phyloP scores from a whole-genome alignment of 1,140 invertebrate genomes.

The Calliopsis andreniformis region DNA sequence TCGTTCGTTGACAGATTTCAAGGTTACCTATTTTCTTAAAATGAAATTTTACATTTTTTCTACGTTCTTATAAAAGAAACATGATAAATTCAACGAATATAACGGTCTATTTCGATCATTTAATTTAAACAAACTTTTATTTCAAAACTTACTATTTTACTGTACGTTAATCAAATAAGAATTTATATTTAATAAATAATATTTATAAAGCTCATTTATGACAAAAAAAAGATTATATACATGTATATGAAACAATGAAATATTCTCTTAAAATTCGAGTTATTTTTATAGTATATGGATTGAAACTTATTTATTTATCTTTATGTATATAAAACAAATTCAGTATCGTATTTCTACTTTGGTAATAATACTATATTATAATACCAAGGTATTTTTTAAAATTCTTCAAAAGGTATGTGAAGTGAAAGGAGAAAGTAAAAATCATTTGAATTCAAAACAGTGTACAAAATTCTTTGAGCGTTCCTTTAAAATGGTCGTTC shows the following conservation, averaged over 20 bases:
- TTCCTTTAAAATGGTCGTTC: constrained; percentile 62
- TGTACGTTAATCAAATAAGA: too few species aligned
- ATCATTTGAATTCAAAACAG: constrained; percentile 48
- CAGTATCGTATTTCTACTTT: neutral
- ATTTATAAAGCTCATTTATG: neutral
- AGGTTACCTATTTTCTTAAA: too few species aligned
- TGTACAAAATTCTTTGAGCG: constrained; percentile 49
- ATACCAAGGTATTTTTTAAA: neutral
- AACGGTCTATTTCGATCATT: too few species aligned
- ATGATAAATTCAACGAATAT: too few species aligned
- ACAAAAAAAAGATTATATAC: constrained; percentile 1
- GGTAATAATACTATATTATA: neutral
- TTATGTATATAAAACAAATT: neutral
- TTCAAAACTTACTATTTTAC: too few species aligned
- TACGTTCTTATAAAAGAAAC: too few species aligned
- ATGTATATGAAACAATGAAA: too few species aligned
- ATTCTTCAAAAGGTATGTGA: neutral
- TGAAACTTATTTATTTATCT: neutral
- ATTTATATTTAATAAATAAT: neutral
- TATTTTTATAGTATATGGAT: neutral
- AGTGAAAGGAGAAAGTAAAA: constrained; percentile 43
- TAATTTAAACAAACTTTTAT: too few species aligned
- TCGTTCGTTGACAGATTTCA: too few species aligned
- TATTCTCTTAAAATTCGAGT: too few species aligned
- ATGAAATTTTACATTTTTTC: too few species aligned